Evolutionary conservation across 1,140 invertebrate genomes (phyloP), one percentile per base, ranked within the genome.

Genomic region (Drosophila athabasca): DNA sequence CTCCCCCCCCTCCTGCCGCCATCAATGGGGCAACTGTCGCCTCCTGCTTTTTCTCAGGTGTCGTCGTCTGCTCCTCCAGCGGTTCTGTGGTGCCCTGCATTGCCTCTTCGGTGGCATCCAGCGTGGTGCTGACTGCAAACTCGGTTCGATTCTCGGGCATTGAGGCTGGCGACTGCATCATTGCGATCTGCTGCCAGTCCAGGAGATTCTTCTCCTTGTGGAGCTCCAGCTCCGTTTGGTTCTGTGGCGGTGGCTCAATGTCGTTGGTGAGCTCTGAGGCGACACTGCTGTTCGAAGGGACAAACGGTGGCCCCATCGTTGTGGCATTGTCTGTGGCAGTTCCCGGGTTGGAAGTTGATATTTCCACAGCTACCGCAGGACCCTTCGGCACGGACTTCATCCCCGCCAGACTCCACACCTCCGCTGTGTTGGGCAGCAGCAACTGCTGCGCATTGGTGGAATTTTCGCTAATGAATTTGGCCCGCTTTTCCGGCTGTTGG

Each of bases 361-460:
- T 13, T 4, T 5, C 35, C 35, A 17, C 24, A 1, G 49, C 41
- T 17, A 31, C 22, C 13, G 67, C 49, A 11, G 62, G 39, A 8
- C 43, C 52, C 44, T 73, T 78, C 0, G 82, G 80, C 48, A 89
- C 61, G 19, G 66, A 58, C 74, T 90, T 90, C 89, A 91, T 83
- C 2, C 74, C 80, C 6, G 89, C 90, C 13, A 91, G 48, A 41
- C 83, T 83, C 90, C 90, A 91, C 1, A 79, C 87, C 26, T 91
- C 90, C 0, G 83, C 75, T 5, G 50, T 69, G 45, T 91, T 85
- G 4, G 90, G 90, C 26, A 90, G 31, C 22, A 70, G 70, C 43
- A 91, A 44, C 58, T 90, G 87, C 44, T 89, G 80, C 7, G 78
- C 74, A 74, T 87, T 91, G 6, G 90, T 90, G n/a, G 90, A 80